phyloP scores from a whole-genome alignment of 2,113 vertebrate species.

The Ciconia boyciana region DNA sequence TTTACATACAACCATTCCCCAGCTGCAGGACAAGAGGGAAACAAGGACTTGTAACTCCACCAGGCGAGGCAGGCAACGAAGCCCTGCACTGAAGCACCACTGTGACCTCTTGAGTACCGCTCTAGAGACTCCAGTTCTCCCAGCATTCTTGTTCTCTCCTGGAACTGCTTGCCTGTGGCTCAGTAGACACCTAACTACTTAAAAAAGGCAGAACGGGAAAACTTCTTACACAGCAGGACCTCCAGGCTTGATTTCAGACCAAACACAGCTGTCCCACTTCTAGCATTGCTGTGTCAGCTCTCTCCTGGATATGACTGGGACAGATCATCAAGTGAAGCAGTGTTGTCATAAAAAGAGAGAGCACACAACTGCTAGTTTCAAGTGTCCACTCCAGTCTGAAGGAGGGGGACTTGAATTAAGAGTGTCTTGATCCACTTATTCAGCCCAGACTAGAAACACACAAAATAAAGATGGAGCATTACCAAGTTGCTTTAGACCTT shows the following conservation, averaged over 20 bases:
- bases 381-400: background rate
- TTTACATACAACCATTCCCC: background rate
- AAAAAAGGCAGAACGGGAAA: background rate
- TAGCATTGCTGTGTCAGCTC: background rate
- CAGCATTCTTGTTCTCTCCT: background rate
- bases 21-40: background rate
- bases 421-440: background rate
- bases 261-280: background rate
- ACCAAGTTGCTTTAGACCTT: background rate
- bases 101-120: background rate
- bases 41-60: background rate
- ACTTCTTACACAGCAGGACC: background rate
- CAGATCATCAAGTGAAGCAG: background rate
- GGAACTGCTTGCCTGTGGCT: background rate
- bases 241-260: background rate
- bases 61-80: background rate
- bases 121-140: background rate
- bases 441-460: background rate
- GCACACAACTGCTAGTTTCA: background rate
- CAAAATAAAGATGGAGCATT: background rate
- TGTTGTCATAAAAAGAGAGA: background rate
- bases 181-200: background rate
- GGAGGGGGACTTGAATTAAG: background rate
- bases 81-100: background rate
- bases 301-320: background rate